phyloP scores from a whole-genome alignment of 2,797 vertebrate genomes.

The Liasis olivaceus region DNA sequence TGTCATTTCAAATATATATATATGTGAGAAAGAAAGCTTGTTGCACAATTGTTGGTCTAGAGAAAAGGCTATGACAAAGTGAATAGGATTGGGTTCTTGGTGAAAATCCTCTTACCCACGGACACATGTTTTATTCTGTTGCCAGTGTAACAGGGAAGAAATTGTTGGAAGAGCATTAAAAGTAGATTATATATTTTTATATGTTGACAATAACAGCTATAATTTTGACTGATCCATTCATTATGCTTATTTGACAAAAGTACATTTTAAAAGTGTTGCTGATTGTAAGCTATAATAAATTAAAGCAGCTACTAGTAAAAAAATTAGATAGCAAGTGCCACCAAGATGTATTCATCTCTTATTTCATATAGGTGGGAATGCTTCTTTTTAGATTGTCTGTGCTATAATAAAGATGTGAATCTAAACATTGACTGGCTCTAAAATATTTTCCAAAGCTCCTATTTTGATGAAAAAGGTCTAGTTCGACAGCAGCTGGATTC shows the following conservation, averaged over 20 bases:
- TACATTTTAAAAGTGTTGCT: background rate
- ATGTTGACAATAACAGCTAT: background rate
- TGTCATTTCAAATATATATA: no score
- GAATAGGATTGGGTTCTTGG: no score
- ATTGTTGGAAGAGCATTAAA: no score
- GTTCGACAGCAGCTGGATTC: conserved; percentile 97
- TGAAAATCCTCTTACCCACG: background rate
- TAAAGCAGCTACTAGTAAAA: background rate
- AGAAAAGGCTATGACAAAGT: no score
- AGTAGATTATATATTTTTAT: no score
- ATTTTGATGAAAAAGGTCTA: conserved; percentile 98
- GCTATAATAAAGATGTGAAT: background rate
- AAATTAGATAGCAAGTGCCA: background rate
- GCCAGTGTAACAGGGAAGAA: no score
- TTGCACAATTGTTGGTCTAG: no score
- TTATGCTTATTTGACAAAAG: no score
- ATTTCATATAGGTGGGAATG: background rate
- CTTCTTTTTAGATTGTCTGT: background rate
- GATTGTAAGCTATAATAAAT: background rate
- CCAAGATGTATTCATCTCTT: background rate
- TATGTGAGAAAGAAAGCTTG: no score
- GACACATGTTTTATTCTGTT: no score
- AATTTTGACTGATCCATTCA: background rate
- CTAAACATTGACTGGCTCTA: conserved; percentile 18
- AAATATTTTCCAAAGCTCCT: conserved; percentile 79